Conservation (phyloP, 2,888 invertebrate genomes). For the Melanophora roralis region DNA sequence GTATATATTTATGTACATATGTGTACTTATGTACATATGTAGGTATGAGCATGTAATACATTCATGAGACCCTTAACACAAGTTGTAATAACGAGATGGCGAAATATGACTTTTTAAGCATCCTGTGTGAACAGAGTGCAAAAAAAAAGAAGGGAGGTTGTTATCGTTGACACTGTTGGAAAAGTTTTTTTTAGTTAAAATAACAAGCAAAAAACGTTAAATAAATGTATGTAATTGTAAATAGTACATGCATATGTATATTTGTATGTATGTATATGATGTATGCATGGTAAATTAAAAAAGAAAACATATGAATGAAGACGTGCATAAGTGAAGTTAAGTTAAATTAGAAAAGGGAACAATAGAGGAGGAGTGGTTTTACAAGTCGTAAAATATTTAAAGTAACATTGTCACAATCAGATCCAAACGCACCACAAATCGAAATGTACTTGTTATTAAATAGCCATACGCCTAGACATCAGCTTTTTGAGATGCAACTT, state of each 20-base stretch:
- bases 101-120: conserved; percentile 56
- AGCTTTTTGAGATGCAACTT: too few species aligned
- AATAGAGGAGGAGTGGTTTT: conserved; percentile 58
- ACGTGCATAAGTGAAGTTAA: conserved; percentile 57
- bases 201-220: conserved; percentile 35
- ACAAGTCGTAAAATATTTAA: background rate
- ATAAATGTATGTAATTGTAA: background rate
- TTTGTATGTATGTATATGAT: too few species aligned
- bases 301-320: conserved; percentile 46
- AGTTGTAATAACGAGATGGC: conserved; percentile 55
- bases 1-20: background rate
- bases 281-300: too few species aligned
- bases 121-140: conserved; percentile 27
- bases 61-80: conserved; percentile 46
- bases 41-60: background rate
- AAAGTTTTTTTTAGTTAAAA: conserved; percentile 46
- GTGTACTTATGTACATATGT: background rate
- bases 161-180: conserved; percentile 39
- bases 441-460: conserved; percentile 4
- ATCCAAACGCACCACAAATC: conserved; percentile 1
- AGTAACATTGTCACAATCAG: background rate
- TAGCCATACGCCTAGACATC: too few species aligned
- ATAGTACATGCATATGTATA: too few species aligned
- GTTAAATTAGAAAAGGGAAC: conserved; percentile 5
- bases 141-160: conserved; percentile 5